Conservation (phyloP, 1,140 invertebrate genomes). For the Drosophila watanabei region DNA sequence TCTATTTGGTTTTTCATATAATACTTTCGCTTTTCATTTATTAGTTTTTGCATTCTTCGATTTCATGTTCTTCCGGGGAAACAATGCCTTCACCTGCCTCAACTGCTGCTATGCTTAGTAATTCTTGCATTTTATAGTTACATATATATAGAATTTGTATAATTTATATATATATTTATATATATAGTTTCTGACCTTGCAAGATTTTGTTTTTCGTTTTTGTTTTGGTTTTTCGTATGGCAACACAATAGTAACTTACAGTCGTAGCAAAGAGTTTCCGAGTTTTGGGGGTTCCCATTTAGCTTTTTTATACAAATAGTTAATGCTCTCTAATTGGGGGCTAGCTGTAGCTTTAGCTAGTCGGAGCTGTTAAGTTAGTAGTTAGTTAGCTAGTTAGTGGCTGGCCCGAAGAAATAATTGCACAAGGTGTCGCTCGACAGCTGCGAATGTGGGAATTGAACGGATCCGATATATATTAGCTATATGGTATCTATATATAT, state of each 20-base stretch:
- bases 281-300: slow-evolving; percentile 17
- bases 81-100: slow-evolving; percentile 15
- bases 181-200: slow-evolving; percentile 43
- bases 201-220: slow-evolving; percentile 10
- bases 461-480: slow-evolving; percentile 46
- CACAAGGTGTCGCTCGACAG: slow-evolving; percentile 55
- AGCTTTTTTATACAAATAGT: slow-evolving; percentile 77
- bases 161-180: slow-evolving; percentile 48
- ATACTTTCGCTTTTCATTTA: slow-evolving; percentile 57
- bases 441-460: slow-evolving; percentile 54
- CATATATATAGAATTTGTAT: slow-evolving; percentile 47
- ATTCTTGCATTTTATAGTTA: slow-evolving; percentile 47
- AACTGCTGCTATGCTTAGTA: slow-evolving; percentile 40
- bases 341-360: not conserved
- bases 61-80: slow-evolving; percentile 27
- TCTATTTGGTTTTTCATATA: slow-evolving; percentile 34
- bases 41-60: slow-evolving; percentile 56
- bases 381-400: slow-evolving; percentile 26
- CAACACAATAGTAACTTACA: slow-evolving; percentile 83
- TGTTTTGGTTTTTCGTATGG: slow-evolving; percentile 42
- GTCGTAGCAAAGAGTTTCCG: slow-evolving; percentile 64
- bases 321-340: slow-evolving; percentile 44
- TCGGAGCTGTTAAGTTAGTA: slow-evolving; percentile 8
- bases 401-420: slow-evolving; percentile 54
- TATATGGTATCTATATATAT: slow-evolving; percentile 32